Percentiles rank a stretch among this genome's conserved stretches.
These are phyloP conservation scores for Xiphorhynchus elegans DNA, from an alignment of 2,113 vertebrate species.

Conservation along the genomic window DNA sequence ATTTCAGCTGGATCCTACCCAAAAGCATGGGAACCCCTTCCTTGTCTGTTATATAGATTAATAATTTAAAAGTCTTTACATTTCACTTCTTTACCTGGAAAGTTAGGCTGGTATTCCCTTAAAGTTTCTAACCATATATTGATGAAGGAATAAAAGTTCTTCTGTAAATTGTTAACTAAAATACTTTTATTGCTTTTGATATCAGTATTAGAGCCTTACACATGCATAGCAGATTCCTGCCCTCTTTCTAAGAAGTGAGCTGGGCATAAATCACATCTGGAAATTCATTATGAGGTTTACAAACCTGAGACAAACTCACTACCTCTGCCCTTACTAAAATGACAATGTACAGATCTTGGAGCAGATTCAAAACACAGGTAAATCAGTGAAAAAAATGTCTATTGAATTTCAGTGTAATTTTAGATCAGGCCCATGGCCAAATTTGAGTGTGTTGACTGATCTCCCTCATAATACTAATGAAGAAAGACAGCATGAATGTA, in stretches of 20 bases:
- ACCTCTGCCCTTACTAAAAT: not conserved
- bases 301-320: slow-evolving; percentile 4
- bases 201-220: not conserved
- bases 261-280: not conserved
- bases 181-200: not conserved
- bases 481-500: not conserved
- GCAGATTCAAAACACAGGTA: not conserved
- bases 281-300: not conserved
- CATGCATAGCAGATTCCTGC: not conserved
- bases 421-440: not conserved
- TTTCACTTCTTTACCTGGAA: not conserved
- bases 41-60: not conserved
- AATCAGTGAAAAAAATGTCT: not conserved
- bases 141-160: not conserved
- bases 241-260: not conserved
- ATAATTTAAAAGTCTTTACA: not conserved
- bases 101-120: not conserved
- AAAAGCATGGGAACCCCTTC: not conserved
- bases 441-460: not conserved
- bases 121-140: not conserved
- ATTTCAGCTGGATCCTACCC: not conserved
- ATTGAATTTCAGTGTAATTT: slow-evolving; percentile 5
- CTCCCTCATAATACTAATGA: not conserved
- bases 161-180: not conserved
- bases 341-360: not conserved